Evolutionary conservation across 2,113 vertebrate genomes (phyloP), one percentile per base, ranked within the genome.

Genomic region (Caretta caretta): DNA sequence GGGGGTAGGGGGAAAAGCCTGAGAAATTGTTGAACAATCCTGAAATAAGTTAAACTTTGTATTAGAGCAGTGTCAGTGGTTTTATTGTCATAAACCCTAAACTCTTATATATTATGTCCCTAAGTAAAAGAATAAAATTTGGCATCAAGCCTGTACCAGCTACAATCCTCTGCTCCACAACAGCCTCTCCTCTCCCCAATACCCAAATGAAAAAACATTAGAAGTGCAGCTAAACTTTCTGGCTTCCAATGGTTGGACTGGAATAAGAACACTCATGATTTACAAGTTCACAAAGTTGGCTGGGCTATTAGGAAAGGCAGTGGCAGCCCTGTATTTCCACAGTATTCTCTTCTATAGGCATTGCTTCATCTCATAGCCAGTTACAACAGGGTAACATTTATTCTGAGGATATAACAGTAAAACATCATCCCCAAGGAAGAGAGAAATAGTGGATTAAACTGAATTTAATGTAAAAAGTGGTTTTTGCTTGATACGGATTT

Each of bases 11-110:
- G 42, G 42, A 42, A 42, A 22, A 8, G 0, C 7, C 31, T 72
- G 12, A 6, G 3, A 89, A 95, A 95, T 83, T 92, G 22, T 78
- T 59, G 24, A 84, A 93, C 13, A 3, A 19, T 92, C 78, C 91
- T 46, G 46, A 88, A 97, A 94, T 82, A 8, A 96, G 27, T 80
- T 92, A 82, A 92, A 94, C 35, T 92, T 90, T 53, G 22, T 49
- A n/a, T 62, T 95, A 84, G 53, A 88, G 17, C 65, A 31, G 17
- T 90, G 29, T 94, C 82, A 79, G 54, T 90, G 59, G 24, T 91
- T 86, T 93, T 94, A 42, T 56, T 93, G 13, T 72, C 42, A 89
- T 7, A 57, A 42, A 87, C 42, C 31, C 20, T 5, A 83, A 79
- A 27, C 20, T 62, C 49, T 83, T 91, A 14, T 31, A 22, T 1